Evolutionary conservation across 2,888 invertebrate genomes (phyloP).

Genomic region (Muschampia staudingeri): DNA sequence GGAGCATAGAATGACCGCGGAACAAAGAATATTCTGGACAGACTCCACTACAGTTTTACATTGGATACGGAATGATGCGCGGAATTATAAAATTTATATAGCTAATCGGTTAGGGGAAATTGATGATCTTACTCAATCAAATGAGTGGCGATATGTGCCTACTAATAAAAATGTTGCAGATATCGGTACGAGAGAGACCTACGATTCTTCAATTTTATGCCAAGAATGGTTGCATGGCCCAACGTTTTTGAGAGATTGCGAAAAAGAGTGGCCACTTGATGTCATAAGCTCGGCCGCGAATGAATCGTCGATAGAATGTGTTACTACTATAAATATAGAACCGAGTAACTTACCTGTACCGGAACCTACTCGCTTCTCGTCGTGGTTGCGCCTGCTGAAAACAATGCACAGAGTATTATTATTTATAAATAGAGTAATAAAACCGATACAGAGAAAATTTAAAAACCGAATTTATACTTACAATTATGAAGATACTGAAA

Average conservation of each 20-base stretch:
- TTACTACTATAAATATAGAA: background rate
- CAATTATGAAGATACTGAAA: background rate
- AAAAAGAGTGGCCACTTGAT: slow-evolving; percentile 9
- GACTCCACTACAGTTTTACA: slow-evolving; percentile 24
- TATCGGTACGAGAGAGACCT: slow-evolving; percentile 7
- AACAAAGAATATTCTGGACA: slow-evolving; percentile 5
- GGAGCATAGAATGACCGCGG: slow-evolving; percentile 15
- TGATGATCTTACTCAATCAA: background rate
- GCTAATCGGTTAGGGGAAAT: slow-evolving; percentile 21
- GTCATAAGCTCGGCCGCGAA: background rate
- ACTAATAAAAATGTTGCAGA: slow-evolving; percentile 27
- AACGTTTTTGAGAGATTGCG: background rate
- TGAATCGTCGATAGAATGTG: background rate
- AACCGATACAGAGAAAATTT: no score
- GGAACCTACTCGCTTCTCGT: slow-evolving; percentile 6
- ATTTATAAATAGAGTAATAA: no score
- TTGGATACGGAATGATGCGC: slow-evolving; percentile 20
- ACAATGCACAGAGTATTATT: no score
- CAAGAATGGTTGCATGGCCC: slow-evolving; percentile 25
- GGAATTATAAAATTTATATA: slow-evolving; percentile 13
- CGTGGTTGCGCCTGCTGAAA: slow-evolving; percentile 11
- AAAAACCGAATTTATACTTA: background rate
- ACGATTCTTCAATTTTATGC: background rate
- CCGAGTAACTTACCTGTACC: slow-evolving; percentile 20
- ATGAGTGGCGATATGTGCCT: slow-evolving; percentile 28